A percentile compares a stretch with the other conserved stretches of the same genome.
phyloP scores from a whole-genome alignment of 2,113 vertebrate genomes.

The Argyrosomus japonicus region DNA sequence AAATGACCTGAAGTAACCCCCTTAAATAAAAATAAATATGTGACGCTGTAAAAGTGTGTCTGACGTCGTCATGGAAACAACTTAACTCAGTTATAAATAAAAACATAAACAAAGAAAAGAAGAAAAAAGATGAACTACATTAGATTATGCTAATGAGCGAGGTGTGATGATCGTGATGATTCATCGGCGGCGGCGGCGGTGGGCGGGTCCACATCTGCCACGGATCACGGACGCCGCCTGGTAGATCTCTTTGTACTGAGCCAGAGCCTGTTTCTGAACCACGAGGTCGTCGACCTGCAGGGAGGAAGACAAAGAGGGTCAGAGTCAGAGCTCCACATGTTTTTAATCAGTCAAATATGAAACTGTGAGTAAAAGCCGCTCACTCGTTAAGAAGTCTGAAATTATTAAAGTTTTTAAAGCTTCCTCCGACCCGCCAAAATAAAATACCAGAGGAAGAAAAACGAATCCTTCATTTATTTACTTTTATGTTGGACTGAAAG shows the following conservation, averaged over 20 bases:
- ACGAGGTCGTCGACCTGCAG: conserved; percentile 56
- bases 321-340: background rate
- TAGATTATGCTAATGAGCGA: background rate
- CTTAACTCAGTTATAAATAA: conserved; percentile 28
- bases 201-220: background rate
- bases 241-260: conserved; percentile 54
- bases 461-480: no score
- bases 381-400: no score
- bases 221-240: conserved; percentile 27
- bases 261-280: conserved; percentile 64
- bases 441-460: no score
- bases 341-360: no score
- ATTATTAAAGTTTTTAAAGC: no score
- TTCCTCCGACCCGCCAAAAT: no score
- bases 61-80: background rate
- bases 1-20: background rate
- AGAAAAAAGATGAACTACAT: no score
- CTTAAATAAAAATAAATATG: conserved; percentile 59
- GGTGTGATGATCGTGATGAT: background rate
- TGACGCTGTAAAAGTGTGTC: conserved; percentile 10
- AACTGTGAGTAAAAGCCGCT: no score
- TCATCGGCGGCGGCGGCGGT: background rate
- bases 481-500: no score
- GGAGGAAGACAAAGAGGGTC: background rate
- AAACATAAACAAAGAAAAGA: background rate